phyloP scores from a whole-genome alignment of 2,113 vertebrate species.

The Sterna hirundo region DNA sequence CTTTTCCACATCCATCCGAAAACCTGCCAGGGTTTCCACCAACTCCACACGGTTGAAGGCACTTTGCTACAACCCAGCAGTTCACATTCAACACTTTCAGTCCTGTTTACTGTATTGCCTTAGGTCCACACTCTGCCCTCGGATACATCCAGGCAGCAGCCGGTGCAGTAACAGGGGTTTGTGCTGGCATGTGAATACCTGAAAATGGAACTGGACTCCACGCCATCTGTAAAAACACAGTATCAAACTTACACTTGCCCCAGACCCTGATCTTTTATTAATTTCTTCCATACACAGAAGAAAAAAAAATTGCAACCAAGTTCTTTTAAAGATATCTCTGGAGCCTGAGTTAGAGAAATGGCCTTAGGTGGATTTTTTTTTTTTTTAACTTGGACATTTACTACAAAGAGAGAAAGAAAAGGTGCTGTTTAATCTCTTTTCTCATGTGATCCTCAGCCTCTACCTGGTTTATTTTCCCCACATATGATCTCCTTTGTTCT shows the following conservation, averaged over 20 bases:
- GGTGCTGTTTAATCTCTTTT: neutral
- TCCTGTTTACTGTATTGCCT: neutral
- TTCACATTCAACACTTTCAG: neutral
- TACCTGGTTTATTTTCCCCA: neutral
- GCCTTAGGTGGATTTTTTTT: neutral
- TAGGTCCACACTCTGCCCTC: neutral
- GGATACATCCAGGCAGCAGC: neutral
- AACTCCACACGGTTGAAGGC: neutral
- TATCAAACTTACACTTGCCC: neutral
- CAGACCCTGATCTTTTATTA: conserved; percentile 45
- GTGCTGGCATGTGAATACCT: neutral
- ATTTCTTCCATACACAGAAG: conserved; percentile 24
- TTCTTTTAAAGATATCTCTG: conserved; percentile 26
- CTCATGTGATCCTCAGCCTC: neutral
- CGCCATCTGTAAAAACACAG: neutral
- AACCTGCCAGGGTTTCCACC: neutral
- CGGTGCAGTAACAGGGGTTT: neutral
- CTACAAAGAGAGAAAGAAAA: conserved; percentile 19
- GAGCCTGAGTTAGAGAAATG: neutral
- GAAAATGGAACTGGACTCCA: neutral
- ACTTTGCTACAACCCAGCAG: neutral
- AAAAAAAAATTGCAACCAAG: neutral
- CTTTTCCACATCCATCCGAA: neutral
- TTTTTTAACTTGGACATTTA: conserved; percentile 9
- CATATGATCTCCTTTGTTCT: neutral